These are phyloP conservation scores for Sipha maydis DNA, from an alignment of 2,888 invertebrate genomes.

Conservation along the genomic window DNA sequence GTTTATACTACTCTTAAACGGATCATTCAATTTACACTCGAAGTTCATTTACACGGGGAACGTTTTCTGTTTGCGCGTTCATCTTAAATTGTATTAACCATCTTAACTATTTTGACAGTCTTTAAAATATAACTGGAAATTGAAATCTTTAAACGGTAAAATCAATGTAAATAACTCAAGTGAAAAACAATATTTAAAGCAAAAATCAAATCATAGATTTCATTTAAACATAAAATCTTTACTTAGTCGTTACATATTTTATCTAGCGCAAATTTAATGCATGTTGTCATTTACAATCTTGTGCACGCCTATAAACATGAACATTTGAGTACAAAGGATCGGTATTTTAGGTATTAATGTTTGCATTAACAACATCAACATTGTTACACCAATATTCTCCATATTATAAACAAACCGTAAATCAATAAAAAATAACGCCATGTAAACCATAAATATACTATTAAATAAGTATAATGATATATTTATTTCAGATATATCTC, in stretches of 20 bases:
- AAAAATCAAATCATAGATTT: too few relatives aligned
- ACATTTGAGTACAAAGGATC: neutral
- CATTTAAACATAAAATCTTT: too few relatives aligned
- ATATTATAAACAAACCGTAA: too few relatives aligned
- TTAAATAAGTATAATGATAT: neutral
- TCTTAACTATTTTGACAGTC: neutral
- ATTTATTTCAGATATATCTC: neutral
- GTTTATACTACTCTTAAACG: constrained; percentile 29
- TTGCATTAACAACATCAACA: neutral
- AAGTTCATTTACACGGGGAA: neutral
- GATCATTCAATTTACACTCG: constrained; percentile 16
- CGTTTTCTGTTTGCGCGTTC: constrained; percentile 22
- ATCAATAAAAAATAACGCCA: neutral
- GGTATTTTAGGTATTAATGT: neutral
- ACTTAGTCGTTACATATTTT: too few relatives aligned
- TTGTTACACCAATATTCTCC: neutral
- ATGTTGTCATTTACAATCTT: too few relatives aligned
- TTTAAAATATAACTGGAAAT: neutral
- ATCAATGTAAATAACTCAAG: neutral
- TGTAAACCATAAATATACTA: neutral
- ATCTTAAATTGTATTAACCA: neutral
- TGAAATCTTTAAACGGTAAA: neutral
- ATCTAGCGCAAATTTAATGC: too few relatives aligned
- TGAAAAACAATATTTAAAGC: neutral
- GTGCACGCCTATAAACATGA: neutral